A percentile compares a stretch with the other conserved stretches of the same genome.
phyloP scores from a whole-genome alignment of 2,113 vertebrate genomes.

The Caretta caretta region DNA sequence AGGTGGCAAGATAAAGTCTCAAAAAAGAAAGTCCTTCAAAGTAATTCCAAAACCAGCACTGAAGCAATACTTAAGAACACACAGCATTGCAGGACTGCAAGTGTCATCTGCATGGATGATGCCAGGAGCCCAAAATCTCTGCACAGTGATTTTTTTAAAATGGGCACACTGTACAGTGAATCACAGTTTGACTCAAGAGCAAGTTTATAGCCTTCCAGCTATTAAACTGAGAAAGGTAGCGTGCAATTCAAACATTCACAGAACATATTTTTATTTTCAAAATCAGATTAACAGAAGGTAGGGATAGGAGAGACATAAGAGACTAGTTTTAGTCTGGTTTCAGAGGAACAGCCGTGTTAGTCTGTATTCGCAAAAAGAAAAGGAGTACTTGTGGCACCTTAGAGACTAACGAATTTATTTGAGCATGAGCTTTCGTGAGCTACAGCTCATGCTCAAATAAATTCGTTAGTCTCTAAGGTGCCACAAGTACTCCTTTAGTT shows the following conservation, averaged over 20 bases:
- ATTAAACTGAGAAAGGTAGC: not conserved
- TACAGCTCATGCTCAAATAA: too few relatives aligned
- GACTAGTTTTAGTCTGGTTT: not conserved
- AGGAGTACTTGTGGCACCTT: too few relatives aligned
- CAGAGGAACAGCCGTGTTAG: too few relatives aligned
- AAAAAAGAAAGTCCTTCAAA: not conserved
- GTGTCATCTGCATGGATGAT: not conserved
- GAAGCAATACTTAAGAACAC: not conserved
- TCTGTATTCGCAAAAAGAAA: too few relatives aligned
- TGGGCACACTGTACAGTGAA: not conserved
- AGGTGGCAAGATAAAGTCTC: not conserved
- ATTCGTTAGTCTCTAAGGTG: too few relatives aligned
- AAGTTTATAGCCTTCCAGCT: not conserved
- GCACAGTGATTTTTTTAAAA: not conserved
- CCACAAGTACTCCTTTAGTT: too few relatives aligned
- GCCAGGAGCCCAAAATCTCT: not conserved
- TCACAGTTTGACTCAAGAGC: constrained; percentile 1
- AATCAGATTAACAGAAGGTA: not conserved
- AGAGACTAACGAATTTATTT: too few relatives aligned
- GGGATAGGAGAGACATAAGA: not conserved
- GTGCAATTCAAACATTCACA: not conserved
- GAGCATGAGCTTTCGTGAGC: too few relatives aligned
- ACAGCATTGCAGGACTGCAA: not conserved
- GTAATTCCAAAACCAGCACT: not conserved
- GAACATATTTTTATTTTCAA: not conserved